Conservation (phyloP, 2,797 vertebrate genomes). For the Neomorphus geoffroyi region DNA sequence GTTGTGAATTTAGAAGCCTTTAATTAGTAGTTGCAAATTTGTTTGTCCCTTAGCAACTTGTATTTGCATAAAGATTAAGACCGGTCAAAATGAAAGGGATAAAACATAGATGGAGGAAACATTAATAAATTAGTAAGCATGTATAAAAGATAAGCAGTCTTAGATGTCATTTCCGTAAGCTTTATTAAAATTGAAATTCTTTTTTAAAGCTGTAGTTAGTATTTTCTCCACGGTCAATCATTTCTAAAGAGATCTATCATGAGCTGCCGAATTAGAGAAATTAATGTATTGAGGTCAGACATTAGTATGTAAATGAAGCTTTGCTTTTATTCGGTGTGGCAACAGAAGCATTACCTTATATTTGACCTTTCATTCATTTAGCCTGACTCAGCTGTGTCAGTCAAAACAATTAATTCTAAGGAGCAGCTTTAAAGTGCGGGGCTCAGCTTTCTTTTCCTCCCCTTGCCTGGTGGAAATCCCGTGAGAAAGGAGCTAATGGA, state of each 20-base stretch:
- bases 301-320: slow-evolving; percentile 41
- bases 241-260: slow-evolving; percentile 33
- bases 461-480: neutral
- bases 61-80: slow-evolving; percentile 68
- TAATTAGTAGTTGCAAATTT: slow-evolving; percentile 61
- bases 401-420: slow-evolving; percentile 16
- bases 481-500: neutral
- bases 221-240: slow-evolving; percentile 27
- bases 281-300: slow-evolving; percentile 35
- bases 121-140: slow-evolving; percentile 45
- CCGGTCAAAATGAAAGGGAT: slow-evolving; percentile 36
- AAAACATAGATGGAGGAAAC: neutral
- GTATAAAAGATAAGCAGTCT: slow-evolving; percentile 51
- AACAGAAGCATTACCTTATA: slow-evolving; percentile 25
- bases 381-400: slow-evolving; percentile 51
- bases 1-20: slow-evolving; percentile 43
- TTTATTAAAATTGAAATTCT: slow-evolving; percentile 50
- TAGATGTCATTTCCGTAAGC: slow-evolving; percentile 22
- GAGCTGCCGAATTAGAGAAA: slow-evolving; percentile 51
- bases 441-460: neutral
- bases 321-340: slow-evolving; percentile 25
- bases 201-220: slow-evolving; percentile 35
- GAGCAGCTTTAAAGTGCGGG: neutral
- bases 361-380: slow-evolving; percentile 59
- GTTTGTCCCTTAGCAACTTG: slow-evolving; percentile 58